phyloP scores from a whole-genome alignment of 2,113 vertebrate genomes.

The Lasiurus cinereus region DNA sequence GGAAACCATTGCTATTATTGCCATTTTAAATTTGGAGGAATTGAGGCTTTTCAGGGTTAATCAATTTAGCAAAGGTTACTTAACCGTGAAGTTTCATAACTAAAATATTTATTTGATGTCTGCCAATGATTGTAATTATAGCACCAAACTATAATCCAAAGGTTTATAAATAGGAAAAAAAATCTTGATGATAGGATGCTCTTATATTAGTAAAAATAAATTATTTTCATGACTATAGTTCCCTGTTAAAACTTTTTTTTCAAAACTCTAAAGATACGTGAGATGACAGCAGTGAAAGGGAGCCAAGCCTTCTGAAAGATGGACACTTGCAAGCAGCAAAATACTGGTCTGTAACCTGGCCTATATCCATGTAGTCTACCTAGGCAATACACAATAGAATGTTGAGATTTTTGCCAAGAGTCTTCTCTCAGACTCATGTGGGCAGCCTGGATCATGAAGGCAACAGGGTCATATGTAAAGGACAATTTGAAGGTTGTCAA shows the following conservation, averaged over 20 bases:
- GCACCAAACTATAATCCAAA: neutral
- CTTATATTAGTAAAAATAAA: neutral
- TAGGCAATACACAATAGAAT: neutral
- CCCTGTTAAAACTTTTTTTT: neutral
- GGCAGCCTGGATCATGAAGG: neutral
- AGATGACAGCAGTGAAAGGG: neutral
- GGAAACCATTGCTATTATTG: neutral
- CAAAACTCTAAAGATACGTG: neutral
- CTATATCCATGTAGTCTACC: neutral
- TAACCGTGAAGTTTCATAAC: neutral
- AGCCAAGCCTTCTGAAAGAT: neutral
- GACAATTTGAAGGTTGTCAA: neutral
- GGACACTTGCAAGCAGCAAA: neutral
- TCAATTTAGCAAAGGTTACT: slow-evolving; percentile 31
- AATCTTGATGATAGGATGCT: neutral
- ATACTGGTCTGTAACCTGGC: neutral
- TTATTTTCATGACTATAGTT: slow-evolving; percentile 42
- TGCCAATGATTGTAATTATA: neutral
- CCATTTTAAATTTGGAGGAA: neutral
- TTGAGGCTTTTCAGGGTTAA: neutral
- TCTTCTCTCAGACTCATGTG: neutral
- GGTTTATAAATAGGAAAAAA: neutral
- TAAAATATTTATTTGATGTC: neutral
- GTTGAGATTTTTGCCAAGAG: neutral
- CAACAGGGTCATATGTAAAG: neutral